Base-by-base conservation (phyloP, 1,140 invertebrate species). In the Macrotrachela quadricornifera region DNA sequence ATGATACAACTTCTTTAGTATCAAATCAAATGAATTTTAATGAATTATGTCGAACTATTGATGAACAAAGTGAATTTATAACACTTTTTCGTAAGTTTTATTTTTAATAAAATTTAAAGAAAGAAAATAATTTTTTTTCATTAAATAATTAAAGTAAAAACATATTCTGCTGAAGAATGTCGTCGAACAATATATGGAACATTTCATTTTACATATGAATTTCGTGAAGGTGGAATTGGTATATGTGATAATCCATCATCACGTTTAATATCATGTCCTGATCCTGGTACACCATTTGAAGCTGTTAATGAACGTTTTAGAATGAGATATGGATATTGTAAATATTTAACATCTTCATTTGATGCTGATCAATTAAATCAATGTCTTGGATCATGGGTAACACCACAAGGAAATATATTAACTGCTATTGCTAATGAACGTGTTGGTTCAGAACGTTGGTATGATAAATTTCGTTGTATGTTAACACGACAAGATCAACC, bases 401-500 rank as follows among this genome's bases (percentile, higher is more conserved):
- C 48, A 13, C 46, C 48, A 17, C 9, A 44, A n/a, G 53, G 53
- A 15, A 54, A 54, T 38, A 48, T 48, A 13, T 49, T 49, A n/a
- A 54, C 46, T 11, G 53, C 53, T 1, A 49, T 54, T 18, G 53
- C 46, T 18, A 54, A 54, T 49, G 44, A 54, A 17, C 1, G 47
- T 14, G 44, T 54, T 10, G 46, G 44, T 11, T 41, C 46, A n/a
- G 53, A 54, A 13, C 30, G 53, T 6, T 43, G 40, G 4, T 49
- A 54, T 38, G 53, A 54, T 39, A 54, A 54, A 18, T 54, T 49
- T 39, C 30, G 53, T 17, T 54, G 53, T 18, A 48, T 54, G 46
- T 40, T 54, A 15, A 54, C 40, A 13, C 46, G 47, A 13, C 48
- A 54, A 46, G 53, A 54, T 49, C 53, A 54, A 39, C 53, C 53